Evolutionary conservation across 2,888 invertebrate genomes (phyloP).

Genomic region (Hedychridium roseum): DNA sequence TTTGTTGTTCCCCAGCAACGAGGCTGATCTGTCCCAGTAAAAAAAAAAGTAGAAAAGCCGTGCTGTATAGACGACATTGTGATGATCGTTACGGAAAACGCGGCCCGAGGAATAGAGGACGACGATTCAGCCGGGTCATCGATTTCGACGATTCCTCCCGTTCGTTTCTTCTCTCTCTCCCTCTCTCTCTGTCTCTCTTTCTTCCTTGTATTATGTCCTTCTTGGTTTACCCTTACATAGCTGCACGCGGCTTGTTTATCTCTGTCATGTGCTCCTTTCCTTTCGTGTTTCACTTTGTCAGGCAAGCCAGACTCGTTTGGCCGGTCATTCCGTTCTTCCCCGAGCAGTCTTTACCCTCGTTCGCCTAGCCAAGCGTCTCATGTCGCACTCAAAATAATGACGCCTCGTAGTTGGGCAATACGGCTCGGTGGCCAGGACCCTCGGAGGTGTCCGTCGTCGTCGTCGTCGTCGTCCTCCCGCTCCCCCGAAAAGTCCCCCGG

Average conservation of each 20-base stretch:
- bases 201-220: too few species aligned
- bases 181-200: background rate
- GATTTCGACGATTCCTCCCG: background rate
- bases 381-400: slow-evolving; percentile 44
- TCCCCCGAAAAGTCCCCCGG: background rate
- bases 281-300: too few species aligned
- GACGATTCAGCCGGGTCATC: slow-evolving; percentile 1
- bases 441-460: too few species aligned
- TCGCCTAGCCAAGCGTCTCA: too few species aligned
- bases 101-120: background rate
- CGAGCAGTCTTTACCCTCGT: too few species aligned
- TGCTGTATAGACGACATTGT: slow-evolving; percentile 29
- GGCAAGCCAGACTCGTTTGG: too few species aligned
- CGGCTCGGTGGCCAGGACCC: background rate
- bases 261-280: too few species aligned
- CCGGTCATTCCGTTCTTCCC: too few species aligned
- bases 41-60: background rate
- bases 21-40: slow-evolving; percentile 10
- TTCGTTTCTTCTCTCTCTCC: slow-evolving; percentile 1
- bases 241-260: too few species aligned
- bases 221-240: too few species aligned
- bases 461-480: background rate
- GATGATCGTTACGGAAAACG: slow-evolving; percentile 39
- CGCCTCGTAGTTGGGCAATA: slow-evolving; percentile 4
- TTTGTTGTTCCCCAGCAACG: slow-evolving; percentile 36